Evolutionary conservation across 1,140 invertebrate genomes (phyloP), one percentile per base, ranked within the genome.

Genomic region (Trichonephila inaurata): DNA sequence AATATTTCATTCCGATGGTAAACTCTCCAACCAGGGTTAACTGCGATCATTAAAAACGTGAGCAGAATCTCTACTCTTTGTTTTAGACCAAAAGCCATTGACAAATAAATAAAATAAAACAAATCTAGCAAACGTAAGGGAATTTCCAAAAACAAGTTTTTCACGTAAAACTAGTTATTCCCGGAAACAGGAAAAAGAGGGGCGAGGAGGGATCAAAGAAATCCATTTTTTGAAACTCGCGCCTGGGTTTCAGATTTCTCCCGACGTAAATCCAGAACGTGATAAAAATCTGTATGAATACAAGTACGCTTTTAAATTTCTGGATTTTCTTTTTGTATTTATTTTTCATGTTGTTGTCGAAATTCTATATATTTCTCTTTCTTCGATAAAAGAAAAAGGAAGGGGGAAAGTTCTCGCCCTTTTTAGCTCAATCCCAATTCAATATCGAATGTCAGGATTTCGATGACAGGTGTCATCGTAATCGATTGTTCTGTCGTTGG

Each of bases 201-300:
- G 40, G 6, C 28, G 16, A 24, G 66, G 24, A 33, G 24, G 14
- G 51, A 51, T 51, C 51, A 51, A 77, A 77, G 33, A 64, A 88
- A 58, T 88, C 86, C 51, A 44, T 88, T 88, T n/a, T 88, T 88
- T 88, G 51, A 88, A 88, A 64, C 61, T 62, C 24, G 83, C 83
- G 83, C 72, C 6, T 40, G 58, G 58, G 83, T 44, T 88, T 88
- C 61, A 62, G 86, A 88, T 88, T 66, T 88, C 86, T 24, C 86
- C 60, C 61, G 86, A 64, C 86, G 86, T 88, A 88, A 88, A 62
- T 64, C 21, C 19, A 0, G 86, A 12, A 88, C 86, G 86, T 88
- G 86, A 88, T 88, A 88, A 88, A 88, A 88, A 88, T 88, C 86
- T 64, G 51, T 88, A 88, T 88, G 86, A 88, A 88, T 88, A 88